Evolutionary conservation across 2,888 invertebrate species (phyloP).

Genomic region (Cephus pygmeus): DNA sequence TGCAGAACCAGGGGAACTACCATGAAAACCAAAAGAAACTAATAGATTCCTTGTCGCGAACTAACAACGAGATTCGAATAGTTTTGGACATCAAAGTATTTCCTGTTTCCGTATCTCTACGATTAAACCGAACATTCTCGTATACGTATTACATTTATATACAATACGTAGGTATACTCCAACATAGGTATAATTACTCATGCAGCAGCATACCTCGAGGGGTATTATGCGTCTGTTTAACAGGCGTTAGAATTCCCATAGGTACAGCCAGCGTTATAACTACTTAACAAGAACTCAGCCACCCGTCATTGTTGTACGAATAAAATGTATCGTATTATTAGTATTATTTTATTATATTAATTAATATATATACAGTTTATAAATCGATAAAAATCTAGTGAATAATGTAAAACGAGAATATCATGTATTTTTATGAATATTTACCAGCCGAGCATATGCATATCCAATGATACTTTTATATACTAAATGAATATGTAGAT

Average conservation of each 20-base stretch:
- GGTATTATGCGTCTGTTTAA: neutral
- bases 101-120: neutral
- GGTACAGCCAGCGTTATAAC: neutral
- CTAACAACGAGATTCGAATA: neutral
- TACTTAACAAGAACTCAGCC: neutral
- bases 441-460: neutral
- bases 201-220: neutral
- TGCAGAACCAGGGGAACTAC: neutral
- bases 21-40: neutral
- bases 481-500: neutral
- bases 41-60: neutral
- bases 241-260: neutral
- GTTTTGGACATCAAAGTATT: neutral
- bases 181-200: neutral
- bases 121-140: neutral
- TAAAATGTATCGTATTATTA: neutral
- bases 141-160: neutral
- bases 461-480: neutral
- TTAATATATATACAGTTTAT: conserved; percentile 4
- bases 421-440: neutral
- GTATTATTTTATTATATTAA: conserved; percentile 7
- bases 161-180: neutral
- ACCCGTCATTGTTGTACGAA: neutral
- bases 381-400: neutral
- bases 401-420: neutral